These are phyloP conservation scores for Amiota minor DNA, from an alignment of 2,888 invertebrate genomes.

Conservation along the genomic window DNA sequence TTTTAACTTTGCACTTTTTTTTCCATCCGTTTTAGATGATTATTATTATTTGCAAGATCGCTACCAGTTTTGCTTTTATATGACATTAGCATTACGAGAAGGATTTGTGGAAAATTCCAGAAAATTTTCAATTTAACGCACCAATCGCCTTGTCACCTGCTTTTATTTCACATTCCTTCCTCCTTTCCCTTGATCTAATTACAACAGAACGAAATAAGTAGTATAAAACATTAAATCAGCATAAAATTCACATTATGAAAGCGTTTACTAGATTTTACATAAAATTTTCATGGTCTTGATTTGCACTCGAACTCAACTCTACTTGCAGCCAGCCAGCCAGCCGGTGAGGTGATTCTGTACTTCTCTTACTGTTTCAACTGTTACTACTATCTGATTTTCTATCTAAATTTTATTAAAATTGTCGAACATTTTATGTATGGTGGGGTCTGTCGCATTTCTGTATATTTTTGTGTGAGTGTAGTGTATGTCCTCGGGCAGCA, in stretches of 20 bases:
- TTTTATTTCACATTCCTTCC: not conserved
- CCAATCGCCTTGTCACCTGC: not conserved
- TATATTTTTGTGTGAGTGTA: too few species aligned
- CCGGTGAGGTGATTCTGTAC: not conserved
- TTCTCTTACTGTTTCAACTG: not conserved
- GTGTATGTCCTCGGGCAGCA: not conserved
- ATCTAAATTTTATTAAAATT: constrained; percentile 20
- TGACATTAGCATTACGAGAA: too few species aligned
- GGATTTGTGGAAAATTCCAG: not conserved
- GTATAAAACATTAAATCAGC: constrained; percentile 64
- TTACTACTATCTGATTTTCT: not conserved
- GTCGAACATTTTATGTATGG: constrained; percentile 17
- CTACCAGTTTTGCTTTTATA: too few species aligned
- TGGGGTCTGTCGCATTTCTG: not conserved
- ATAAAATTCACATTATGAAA: constrained; percentile 65
- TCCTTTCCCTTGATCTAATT: not conserved
- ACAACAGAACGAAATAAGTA: constrained; percentile 12
- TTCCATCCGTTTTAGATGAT: too few species aligned
- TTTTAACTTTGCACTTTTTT: too few species aligned
- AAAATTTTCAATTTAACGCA: constrained; percentile 24
- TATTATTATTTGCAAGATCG: too few species aligned
- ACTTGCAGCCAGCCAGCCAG: too few species aligned
- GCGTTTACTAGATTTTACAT: constrained; percentile 25
- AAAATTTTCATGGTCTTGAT: constrained; percentile 17
- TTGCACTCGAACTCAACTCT: not conserved